Base-by-base conservation (phyloP, 2,888 invertebrate genomes). In the Epicampocera succincta region DNA sequence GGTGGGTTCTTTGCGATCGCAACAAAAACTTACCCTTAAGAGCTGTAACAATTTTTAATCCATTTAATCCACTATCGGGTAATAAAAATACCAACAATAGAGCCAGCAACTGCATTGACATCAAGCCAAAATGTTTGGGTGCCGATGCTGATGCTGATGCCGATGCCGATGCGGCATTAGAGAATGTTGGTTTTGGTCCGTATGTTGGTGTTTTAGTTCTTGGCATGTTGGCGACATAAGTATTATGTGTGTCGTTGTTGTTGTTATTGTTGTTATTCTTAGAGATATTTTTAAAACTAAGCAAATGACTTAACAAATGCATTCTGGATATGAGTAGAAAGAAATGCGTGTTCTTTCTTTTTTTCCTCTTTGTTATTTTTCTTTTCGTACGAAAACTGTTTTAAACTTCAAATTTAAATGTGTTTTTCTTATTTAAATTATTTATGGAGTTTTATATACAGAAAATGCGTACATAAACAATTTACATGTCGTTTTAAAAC, bases 41-140 rank as follows among this genome's bases (percentile, higher is more conserved):
- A 85, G 90, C 90, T 81, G 87, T 86, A 86, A 89, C 89, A 86
- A 86, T 86, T 85, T 87, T 86, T 87, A 89, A 88, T 89, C 90
- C 89, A 87, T 87, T 87, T 88, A 89, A 89, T 87, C 89, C 87
- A 85, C 87, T 86, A 81, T 85, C 83, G 66, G 84, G 83, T 69
- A 80, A 72, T 82, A 84, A 81, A 73, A 87, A 79, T 80, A 86
- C 76, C 84, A 87, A 76, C 85, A 84, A 85, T 75, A 83, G 65
- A 83, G 71, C 83, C 83, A 73, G 83, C 77, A 79, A 78, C 68
- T 82, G 81, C 81, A 77, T 65, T 82, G 81, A 82, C 81, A 82
- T 74, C 40, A 75, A 75, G 83, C 75, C 79, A 79, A 75, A 61
- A 56, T 61, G 58, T 71, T 77, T 77, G 8, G 48, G 38, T 54